Base-by-base conservation (phyloP, 2,113 vertebrate species). In the Lophochroa leadbeateri region DNA sequence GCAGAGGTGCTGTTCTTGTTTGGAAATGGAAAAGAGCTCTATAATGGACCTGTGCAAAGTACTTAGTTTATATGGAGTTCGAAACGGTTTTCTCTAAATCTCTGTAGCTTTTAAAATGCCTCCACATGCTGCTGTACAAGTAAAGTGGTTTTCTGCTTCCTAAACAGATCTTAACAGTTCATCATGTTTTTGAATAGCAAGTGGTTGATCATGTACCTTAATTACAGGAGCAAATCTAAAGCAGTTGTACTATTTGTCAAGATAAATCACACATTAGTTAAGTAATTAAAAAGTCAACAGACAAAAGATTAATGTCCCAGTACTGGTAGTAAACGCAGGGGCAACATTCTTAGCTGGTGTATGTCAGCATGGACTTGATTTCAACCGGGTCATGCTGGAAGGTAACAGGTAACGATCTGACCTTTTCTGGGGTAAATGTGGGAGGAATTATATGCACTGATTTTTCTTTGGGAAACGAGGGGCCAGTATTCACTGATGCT, bases 211-310 rank as follows among this genome's bases (percentile, higher is more conserved):
- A 82, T 80, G 65, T 87, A 87, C 53, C 61, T 90, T 95, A 95
- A 97, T 97, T 97, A 75, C 67, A 96, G 93, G 75, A 70, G 37
- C 44, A 97, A 97, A 97, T 84, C 82, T 82, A 93, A 97, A 63
- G 88, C 82, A 55, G 78, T 74, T 87, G 18, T 91, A 72, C 69
- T 92, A 83, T 95, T 92, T 44, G 93, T 82, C 91, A 95, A 92
- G 92, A 94, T 84, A 95, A 93, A 95, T 83, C 44, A 5, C 21
- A 23, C 74, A 82, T 94, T 91, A 85, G 91, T 91, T 96, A 96
- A 86, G 35, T 95, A 97, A 98, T 95, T 53, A 92, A 97, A 97
- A 97, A 90, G 49, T 95, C 89, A 96, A 23, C 55, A 95, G 94
- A 79, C 14, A 93, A 82, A 97, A 86, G 89, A 96, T 91, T 82